phyloP scores from a whole-genome alignment of 2,888 invertebrate genomes.

The Malthinus flaveolus region DNA sequence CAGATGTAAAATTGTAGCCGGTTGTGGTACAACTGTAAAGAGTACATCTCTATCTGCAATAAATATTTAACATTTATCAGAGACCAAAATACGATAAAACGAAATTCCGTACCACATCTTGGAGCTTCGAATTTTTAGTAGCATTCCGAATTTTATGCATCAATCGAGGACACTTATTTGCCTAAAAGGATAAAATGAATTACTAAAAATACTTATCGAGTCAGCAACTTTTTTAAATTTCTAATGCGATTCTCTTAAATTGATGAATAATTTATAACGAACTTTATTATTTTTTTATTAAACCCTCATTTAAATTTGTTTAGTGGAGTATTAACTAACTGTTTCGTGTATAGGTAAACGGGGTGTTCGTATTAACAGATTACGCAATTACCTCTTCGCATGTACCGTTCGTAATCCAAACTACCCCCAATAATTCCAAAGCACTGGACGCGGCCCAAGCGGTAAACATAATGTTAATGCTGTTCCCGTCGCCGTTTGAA shows the following conservation, averaged over 20 bases:
- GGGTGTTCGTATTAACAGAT: background rate
- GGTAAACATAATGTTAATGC: conserved; percentile 36
- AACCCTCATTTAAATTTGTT: no score
- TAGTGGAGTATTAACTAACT: no score
- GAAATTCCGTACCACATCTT: conserved; percentile 39
- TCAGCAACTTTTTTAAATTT: conserved; percentile 24
- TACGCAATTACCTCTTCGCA: conserved; percentile 41
- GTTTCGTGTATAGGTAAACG: no score
- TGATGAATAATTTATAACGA: conserved; percentile 15
- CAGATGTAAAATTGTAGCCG: conserved; percentile 43
- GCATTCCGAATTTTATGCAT: conserved; percentile 45
- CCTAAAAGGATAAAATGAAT: conserved; percentile 38
- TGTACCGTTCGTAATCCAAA: conserved; percentile 42
- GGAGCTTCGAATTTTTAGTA: conserved; percentile 38
- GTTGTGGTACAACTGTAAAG: conserved; percentile 46
- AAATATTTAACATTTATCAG: conserved; percentile 25
- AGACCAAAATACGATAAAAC: conserved; percentile 11
- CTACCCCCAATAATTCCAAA: conserved; percentile 39
- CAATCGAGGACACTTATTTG: conserved; percentile 42
- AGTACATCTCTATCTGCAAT: conserved; percentile 46
- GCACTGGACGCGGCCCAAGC: conserved; percentile 43
- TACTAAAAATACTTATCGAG: conserved; percentile 27
- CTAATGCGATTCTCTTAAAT: conserved; percentile 19
- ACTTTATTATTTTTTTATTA: background rate
- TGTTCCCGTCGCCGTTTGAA: conserved; percentile 16